These are phyloP conservation scores for Pseudobourletiella spinata DNA, from an alignment of 1,140 invertebrate species.

Conservation along the genomic window DNA sequence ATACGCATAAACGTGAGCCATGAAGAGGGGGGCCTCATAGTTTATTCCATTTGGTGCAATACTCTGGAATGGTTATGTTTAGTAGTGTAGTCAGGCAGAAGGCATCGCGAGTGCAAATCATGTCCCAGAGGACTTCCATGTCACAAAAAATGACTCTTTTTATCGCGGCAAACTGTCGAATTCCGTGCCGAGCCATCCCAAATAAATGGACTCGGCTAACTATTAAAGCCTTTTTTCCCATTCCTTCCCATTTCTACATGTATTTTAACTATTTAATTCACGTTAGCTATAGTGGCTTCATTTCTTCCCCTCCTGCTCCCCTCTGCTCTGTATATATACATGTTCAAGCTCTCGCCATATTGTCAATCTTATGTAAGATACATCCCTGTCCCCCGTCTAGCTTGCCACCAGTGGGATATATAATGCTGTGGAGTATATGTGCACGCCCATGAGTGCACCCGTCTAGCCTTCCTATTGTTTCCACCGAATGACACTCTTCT, in stretches of 20 bases:
- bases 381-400: no score
- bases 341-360: no score
- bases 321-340: neutral
- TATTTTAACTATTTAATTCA: slow-evolving; percentile 6
- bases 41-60: slow-evolving; percentile 1
- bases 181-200: slow-evolving; percentile 22
- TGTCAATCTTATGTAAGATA: no score
- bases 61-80: slow-evolving; percentile 1
- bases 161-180: slow-evolving; percentile 36
- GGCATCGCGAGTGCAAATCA: slow-evolving; percentile 16
- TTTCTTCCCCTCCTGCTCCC: neutral
- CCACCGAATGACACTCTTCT: no score
- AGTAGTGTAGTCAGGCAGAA: slow-evolving; percentile 2
- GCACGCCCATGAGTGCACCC: no score
- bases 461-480: no score
- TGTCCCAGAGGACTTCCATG: slow-evolving; percentile 21
- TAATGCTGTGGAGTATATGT: no score
- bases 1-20: neutral
- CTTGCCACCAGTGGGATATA: no score
- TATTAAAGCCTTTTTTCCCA: slow-evolving; percentile 23
- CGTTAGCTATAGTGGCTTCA: neutral
- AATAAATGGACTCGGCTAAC: slow-evolving; percentile 23
- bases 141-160: slow-evolving; percentile 35
- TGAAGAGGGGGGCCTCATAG: neutral
- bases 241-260: slow-evolving; percentile 6